Conservation (phyloP, 2,113 vertebrate species). For the Fulica atra region DNA sequence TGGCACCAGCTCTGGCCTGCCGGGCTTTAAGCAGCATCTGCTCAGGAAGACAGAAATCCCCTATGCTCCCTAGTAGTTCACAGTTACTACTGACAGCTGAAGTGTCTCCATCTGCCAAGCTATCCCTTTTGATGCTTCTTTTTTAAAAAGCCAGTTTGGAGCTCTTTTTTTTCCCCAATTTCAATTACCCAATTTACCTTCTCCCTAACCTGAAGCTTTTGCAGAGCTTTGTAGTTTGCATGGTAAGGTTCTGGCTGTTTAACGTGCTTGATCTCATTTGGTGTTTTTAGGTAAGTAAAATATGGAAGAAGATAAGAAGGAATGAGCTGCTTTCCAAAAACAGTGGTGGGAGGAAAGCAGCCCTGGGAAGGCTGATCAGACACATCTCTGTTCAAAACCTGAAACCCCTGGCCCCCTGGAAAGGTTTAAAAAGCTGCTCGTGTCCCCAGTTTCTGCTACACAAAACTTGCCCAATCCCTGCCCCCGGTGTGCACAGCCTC, state of each 20-base stretch:
- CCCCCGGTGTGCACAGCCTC: not conserved
- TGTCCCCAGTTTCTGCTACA: not conserved
- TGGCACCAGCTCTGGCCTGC: not conserved
- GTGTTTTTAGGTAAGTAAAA: not conserved
- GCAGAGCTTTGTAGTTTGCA: not conserved
- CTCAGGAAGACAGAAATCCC: not conserved
- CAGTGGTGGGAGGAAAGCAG: not conserved
- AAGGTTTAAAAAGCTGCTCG: not conserved
- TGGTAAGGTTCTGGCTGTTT: not conserved
- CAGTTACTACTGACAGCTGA: not conserved
- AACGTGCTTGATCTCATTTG: not conserved
- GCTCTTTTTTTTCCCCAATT: not conserved
- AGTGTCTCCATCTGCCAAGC: not conserved
- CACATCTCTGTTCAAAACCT: conserved; percentile 30
- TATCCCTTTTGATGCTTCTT: not conserved
- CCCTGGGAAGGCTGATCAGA: not conserved
- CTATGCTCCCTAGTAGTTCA: not conserved
- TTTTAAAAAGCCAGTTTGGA: not conserved
- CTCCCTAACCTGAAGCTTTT: not conserved
- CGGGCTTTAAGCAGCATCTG: not conserved
- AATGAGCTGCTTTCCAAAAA: not conserved
- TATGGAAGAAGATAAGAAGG: not conserved
- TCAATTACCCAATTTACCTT: not conserved
- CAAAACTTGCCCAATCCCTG: not conserved
- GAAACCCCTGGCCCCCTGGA: not conserved